Evolutionary conservation across 2,888 invertebrate species (phyloP).

Genomic region (Ichneumoninae sp.): DNA sequence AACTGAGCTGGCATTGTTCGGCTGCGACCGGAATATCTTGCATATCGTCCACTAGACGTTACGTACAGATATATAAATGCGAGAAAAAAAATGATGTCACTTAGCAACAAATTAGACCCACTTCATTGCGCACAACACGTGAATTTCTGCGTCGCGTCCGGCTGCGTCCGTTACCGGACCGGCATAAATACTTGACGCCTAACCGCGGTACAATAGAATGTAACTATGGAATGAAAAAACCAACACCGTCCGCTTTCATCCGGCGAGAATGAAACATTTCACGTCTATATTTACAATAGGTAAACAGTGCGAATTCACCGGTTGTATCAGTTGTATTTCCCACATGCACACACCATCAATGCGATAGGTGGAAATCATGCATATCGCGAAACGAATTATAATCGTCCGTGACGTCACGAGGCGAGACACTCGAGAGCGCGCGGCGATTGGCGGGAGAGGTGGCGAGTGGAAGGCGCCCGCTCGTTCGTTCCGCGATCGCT

Average conservation of each 20-base stretch:
- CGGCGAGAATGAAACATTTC: too few species aligned
- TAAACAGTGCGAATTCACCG: background rate
- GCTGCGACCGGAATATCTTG: constrained; percentile 22
- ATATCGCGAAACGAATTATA: constrained; percentile 59
- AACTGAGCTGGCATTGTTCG: constrained; percentile 55
- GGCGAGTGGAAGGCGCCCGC: constrained; percentile 62
- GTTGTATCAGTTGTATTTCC: background rate
- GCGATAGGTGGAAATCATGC: constrained; percentile 46
- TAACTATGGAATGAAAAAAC: background rate
- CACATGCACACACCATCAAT: background rate
- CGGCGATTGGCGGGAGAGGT: constrained; percentile 46
- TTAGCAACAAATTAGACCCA: constrained; percentile 63
- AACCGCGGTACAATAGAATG: background rate
- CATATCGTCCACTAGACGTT: background rate
- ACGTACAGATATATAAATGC: background rate
- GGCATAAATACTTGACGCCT: constrained; percentile 18
- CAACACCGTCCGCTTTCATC: background rate
- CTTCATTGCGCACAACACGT: constrained; percentile 54
- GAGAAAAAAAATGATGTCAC: constrained; percentile 51
- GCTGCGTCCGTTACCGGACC: constrained; percentile 38
- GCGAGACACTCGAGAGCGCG: background rate
- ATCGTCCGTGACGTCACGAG: constrained; percentile 62
- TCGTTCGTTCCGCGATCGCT: constrained; percentile 57
- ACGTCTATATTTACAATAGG: too few species aligned
- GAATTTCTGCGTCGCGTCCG: constrained; percentile 56